Evolutionary conservation across 2,888 invertebrate genomes (phyloP).

Genomic region (Torymus auratus): DNA sequence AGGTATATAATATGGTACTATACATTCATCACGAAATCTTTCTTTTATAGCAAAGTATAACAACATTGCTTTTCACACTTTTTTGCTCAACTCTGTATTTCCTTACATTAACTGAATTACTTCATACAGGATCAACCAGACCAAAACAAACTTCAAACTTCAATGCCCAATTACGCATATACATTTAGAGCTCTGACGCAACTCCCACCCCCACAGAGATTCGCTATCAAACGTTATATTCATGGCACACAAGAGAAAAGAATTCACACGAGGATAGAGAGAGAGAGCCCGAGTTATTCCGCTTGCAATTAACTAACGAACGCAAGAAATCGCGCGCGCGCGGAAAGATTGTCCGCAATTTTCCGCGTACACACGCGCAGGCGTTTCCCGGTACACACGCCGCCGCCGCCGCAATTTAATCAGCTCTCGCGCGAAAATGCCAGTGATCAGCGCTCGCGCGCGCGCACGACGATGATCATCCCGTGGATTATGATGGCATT

Average conservation of each 20-base stretch:
- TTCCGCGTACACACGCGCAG: constrained; percentile 18
- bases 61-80: too few relatives aligned
- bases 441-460: constrained; percentile 34
- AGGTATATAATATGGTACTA: too few relatives aligned
- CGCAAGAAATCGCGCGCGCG: background rate
- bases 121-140: background rate
- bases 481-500: constrained; percentile 1
- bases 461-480: constrained; percentile 31
- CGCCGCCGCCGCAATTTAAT: constrained; percentile 49
- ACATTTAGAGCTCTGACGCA: background rate
- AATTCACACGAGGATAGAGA: too few relatives aligned
- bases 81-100: too few relatives aligned
- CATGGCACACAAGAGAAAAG: background rate
- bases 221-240: too few relatives aligned
- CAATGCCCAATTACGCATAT: background rate
- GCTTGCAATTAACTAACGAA: constrained; percentile 30
- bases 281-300: too few relatives aligned
- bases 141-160: background rate
- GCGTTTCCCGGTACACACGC: background rate
- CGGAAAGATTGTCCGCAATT: constrained; percentile 7
- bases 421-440: constrained; percentile 46
- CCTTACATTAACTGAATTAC: too few relatives aligned
- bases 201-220: too few relatives aligned
- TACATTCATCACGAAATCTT: too few relatives aligned
- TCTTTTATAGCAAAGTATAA: too few relatives aligned